Percentiles rank a stretch among this genome's conserved stretches.
phyloP scores from a whole-genome alignment of 1,140 invertebrate genomes.

The Choristoneura fumiferana region DNA sequence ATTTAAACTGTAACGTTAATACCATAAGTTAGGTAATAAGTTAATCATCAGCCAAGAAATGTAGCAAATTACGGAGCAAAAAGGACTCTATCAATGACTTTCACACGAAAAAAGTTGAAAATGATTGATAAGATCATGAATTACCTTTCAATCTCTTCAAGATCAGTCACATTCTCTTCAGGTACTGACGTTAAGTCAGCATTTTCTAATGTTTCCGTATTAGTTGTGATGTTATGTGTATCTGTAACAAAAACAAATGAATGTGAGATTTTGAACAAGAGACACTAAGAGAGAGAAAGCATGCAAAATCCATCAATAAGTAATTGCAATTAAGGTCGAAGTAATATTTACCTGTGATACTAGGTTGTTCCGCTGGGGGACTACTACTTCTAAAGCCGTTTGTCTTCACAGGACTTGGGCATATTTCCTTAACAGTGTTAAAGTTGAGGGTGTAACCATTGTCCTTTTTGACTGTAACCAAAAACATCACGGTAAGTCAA shows the following conservation, averaged over 20 bases:
- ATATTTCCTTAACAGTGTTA: conserved; percentile 70
- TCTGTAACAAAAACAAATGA: conserved; percentile 46
- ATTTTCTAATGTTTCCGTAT: conserved; percentile 71
- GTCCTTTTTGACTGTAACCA: conserved; percentile 72
- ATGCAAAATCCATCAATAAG: no score
- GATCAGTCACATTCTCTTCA: conserved; percentile 68
- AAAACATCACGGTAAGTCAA: conserved; percentile 7
- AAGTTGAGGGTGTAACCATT: conserved; percentile 73
- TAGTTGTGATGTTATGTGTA: conserved; percentile 66
- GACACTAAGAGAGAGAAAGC: no score
- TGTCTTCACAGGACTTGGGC: conserved; percentile 70
- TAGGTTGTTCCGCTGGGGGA: conserved; percentile 73
- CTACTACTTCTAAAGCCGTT: conserved; percentile 76
- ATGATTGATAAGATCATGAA: conserved; percentile 1
- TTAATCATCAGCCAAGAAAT: no score
- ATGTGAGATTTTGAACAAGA: no score
- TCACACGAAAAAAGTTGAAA: no score
- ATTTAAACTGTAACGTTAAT: no score
- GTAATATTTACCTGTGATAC: conserved; percentile 60
- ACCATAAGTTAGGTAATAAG: no score
- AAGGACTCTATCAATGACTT: no score
- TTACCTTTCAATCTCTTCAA: conserved; percentile 72
- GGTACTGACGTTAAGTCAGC: conserved; percentile 68
- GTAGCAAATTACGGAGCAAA: no score
- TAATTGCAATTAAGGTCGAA: not conserved